Conservation (phyloP, 1,140 invertebrate species). For the Zaprionus lachaisei region DNA sequence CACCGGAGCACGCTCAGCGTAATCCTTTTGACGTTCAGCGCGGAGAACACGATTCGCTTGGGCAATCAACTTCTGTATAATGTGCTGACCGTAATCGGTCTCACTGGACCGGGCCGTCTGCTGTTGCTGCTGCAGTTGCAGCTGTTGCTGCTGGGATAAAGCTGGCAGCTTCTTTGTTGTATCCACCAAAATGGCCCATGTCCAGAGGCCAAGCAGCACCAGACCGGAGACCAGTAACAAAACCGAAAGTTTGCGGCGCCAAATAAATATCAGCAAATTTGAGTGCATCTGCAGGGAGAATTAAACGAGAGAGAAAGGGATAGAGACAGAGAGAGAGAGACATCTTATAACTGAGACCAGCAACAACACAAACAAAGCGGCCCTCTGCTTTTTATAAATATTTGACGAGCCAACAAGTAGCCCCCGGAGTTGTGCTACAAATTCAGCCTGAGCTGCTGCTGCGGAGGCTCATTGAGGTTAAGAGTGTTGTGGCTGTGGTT, state of each 20-base stretch:
- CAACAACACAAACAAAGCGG: constrained; percentile 22
- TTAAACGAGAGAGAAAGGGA: background rate
- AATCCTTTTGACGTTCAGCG: constrained; percentile 69
- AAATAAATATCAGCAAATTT: constrained; percentile 78
- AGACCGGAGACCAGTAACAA: constrained; percentile 65
- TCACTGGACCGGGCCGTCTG: constrained; percentile 21
- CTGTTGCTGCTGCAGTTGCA: constrained; percentile 1
- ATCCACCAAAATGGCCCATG: constrained; percentile 78
- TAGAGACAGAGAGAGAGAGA: background rate
- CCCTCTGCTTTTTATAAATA: constrained; percentile 65
- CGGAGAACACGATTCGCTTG: constrained; percentile 78
- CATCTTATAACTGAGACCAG: background rate
- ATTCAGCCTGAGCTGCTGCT: constrained; percentile 42
- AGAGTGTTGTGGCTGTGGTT: constrained; percentile 55
- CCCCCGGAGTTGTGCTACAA: constrained; percentile 70
- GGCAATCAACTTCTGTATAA: constrained; percentile 81
- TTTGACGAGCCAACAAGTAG: constrained; percentile 77
- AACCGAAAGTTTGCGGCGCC: constrained; percentile 81
- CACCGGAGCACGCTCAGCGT: constrained; percentile 21
- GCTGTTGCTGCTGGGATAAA: constrained; percentile 16
- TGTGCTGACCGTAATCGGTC: constrained; percentile 56
- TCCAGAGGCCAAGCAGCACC: constrained; percentile 73
- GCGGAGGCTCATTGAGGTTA: constrained; percentile 72
- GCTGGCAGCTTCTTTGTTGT: constrained; percentile 47
- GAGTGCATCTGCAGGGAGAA: constrained; percentile 75